Conservation (phyloP, 1,140 invertebrate species). For the Homarus americanus region DNA sequence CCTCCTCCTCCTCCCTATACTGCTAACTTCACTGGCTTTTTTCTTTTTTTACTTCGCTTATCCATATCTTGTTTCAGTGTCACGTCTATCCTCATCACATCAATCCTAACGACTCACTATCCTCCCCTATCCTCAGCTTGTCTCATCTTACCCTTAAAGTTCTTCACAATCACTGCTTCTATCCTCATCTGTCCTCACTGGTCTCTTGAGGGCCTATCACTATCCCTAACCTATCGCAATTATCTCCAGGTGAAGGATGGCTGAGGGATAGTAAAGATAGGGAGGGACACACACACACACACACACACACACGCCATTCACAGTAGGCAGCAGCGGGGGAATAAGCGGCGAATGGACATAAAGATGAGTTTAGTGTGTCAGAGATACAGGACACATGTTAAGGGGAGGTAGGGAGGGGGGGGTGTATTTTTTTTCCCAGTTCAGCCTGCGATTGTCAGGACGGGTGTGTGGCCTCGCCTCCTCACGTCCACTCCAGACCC, state of each 20-base stretch:
- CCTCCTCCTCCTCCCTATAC: background rate
- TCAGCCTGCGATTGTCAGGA: too few species aligned
- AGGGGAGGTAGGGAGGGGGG: too few species aligned
- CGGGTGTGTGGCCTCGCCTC: too few species aligned
- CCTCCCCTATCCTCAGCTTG: background rate
- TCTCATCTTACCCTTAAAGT: background rate
- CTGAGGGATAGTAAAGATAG: constrained; percentile 38
- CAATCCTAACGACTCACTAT: background rate
- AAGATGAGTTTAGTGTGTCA: too few species aligned
- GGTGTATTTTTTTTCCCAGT: too few species aligned
- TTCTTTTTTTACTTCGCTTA: background rate
- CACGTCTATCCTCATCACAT: background rate
- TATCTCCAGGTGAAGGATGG: too few species aligned
- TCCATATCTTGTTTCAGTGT: background rate
- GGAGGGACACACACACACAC: constrained; percentile 21
- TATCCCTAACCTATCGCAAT: too few species aligned
- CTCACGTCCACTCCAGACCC: too few species aligned
- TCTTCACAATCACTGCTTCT: constrained; percentile 4
- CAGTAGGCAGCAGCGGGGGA: too few species aligned
- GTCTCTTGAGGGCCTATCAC: too few species aligned
- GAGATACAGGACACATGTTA: too few species aligned
- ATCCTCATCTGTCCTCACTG: background rate
- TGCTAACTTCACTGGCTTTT: background rate
- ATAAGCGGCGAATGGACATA: too few species aligned
- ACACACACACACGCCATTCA: background rate